Conservation (phyloP, 1,140 invertebrate species). For the Solenopsis fugax region DNA sequence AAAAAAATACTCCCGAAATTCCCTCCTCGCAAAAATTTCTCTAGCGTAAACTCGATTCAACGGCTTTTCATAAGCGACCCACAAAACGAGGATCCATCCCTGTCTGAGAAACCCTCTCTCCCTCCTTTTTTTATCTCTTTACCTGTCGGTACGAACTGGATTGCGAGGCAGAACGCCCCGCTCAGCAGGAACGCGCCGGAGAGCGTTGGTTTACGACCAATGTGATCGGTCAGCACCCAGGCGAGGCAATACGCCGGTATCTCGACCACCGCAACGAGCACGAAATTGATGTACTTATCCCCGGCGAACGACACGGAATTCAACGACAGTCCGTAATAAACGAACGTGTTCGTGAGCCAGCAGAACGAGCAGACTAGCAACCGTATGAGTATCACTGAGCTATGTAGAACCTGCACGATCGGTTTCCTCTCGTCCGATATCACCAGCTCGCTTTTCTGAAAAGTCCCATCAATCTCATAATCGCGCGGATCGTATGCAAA, state of each 20-base stretch:
- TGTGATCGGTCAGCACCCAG: constrained; percentile 89
- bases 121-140: constrained; percentile 41
- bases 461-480: neutral
- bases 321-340: constrained; percentile 94
- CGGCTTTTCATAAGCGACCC: neutral
- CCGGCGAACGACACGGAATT: constrained; percentile 92
- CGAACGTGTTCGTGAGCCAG: constrained; percentile 90
- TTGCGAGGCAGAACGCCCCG: constrained; percentile 84
- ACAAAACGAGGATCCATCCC: neutral
- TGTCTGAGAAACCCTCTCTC: neutral
- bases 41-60: constrained; percentile 18
- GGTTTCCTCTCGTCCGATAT: constrained; percentile 54
- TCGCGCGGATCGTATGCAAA: neutral
- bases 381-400: constrained; percentile 85
- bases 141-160: constrained; percentile 80
- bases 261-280: constrained; percentile 90
- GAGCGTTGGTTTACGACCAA: constrained; percentile 89
- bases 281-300: constrained; percentile 91
- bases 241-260: constrained; percentile 91
- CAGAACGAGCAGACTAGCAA: constrained; percentile 89
- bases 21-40: neutral
- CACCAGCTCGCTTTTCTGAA: constrained; percentile 59
- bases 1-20: constrained; percentile 7
- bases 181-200: constrained; percentile 88
- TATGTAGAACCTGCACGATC: constrained; percentile 65